Base-by-base conservation (phyloP, 64 coral and sea anemone species). In the Platygyra sinensis region DNA sequence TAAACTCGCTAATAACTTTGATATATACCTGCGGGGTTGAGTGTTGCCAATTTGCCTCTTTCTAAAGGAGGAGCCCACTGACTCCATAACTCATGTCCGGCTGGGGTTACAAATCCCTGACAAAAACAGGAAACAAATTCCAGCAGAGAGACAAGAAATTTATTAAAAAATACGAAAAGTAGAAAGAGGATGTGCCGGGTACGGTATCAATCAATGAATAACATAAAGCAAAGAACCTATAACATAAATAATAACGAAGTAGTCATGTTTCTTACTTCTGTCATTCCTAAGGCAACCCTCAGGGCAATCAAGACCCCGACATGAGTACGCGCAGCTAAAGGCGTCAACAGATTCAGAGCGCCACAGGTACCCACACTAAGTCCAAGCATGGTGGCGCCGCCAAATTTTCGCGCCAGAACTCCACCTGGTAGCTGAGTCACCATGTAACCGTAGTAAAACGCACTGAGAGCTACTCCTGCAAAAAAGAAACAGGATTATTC, bases 401-500 rank as follows among this genome's bases (percentile, higher is more conserved):
- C 93, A 91, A 91, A 94, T 61, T 65, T 85, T 28, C 69, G 77
- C 22, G 93, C 93, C 52, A 94, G 49, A 63, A 89, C 75, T 12
- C 93, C 93, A 18, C 93, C 93, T 63, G 93, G 93, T 27, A 94
- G 69, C 72, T 94, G 93, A 0, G 93, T 94, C 63, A 94, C 15
- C 22, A 91, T 91, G 76, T 94, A 94, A 1, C 93, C 93, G 80
- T 91, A 94, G 65, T 91, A 94, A 49, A 94, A 94, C 20, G 93
- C 65, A 80, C 93, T 82, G 27, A 94, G 87, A 74, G 90, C 55
- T 54, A 97, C 54, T 14, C 91, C 95, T 97, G 74, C 13, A 15
- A 39, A 18, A 22, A 10, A 22, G 30, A 33, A 62, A 20, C 60
- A 57, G 22, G 22, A 59, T 61, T 10, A 60, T 1, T 24, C 22